Evolutionary conservation across 1,140 invertebrate genomes (phyloP).

Genomic region (Alviniconcha marisindica): DNA sequence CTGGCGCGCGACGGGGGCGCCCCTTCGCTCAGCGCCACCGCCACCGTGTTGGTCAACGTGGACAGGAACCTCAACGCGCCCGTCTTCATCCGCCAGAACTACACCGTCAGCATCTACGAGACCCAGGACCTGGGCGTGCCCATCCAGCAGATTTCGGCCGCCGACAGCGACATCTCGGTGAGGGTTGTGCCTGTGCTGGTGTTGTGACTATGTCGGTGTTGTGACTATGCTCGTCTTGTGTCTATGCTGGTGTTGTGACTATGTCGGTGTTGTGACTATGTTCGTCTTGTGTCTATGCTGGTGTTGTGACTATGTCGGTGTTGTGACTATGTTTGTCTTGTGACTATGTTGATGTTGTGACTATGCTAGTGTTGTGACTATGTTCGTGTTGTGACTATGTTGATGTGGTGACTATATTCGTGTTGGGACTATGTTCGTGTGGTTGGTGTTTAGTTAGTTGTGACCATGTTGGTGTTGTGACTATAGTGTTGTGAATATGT

Average conservation of each 20-base stretch:
- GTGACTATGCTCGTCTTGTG: too few species aligned
- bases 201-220: background rate
- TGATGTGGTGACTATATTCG: too few species aligned
- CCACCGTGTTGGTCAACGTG: conserved; percentile 57
- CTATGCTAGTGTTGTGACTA: too few species aligned
- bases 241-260: background rate
- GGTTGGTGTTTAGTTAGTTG: too few species aligned
- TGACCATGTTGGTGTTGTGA: too few species aligned
- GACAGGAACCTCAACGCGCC: conserved; percentile 57
- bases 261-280: too few species aligned
- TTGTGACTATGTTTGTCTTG: too few species aligned
- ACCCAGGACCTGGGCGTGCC: conserved; percentile 79
- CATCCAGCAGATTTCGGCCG: conserved; percentile 80
- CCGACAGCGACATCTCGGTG: conserved; percentile 55
- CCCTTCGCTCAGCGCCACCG: conserved; percentile 49
- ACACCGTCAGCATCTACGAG: conserved; percentile 87
- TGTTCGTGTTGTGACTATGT: too few species aligned
- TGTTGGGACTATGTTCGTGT: too few species aligned
- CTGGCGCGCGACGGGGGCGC: conserved; percentile 77
- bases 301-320: background rate
- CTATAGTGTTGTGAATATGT: too few species aligned
- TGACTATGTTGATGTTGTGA: background rate
- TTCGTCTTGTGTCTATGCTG: background rate
- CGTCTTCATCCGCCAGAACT: conserved; percentile 77
- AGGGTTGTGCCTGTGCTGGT: background rate